Evolutionary conservation across 2,888 invertebrate species (phyloP), one percentile per base, ranked within the genome.

Genomic region (Drosophila testacea): DNA sequence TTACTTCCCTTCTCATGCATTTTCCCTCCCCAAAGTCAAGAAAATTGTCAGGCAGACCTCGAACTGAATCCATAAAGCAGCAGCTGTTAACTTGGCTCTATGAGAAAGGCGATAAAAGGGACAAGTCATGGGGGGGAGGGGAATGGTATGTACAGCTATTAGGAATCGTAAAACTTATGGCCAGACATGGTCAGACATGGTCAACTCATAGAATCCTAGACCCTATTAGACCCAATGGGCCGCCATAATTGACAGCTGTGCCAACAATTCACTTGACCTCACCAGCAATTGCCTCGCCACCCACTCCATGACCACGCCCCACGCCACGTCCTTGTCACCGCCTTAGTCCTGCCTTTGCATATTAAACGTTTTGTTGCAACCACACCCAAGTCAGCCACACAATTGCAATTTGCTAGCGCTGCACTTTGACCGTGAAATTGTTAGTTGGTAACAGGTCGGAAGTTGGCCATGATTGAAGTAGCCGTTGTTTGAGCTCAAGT

Each of bases 191-290:
- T 62, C 66, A 39, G 59, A 47, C 46, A 57, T 57, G 47, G 42
- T 55, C 48, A 47, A 28, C 44, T 36, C 10, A 41, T 38, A 50
- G 59, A 32, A 10, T 10, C 34, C 27, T 10, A 28, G 55, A 55
- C 9, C 22, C 65, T 41, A 67, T 78, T 78, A 73, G 67, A 44
- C 59, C 55, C 64, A 73, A 69, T 67, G 73, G 70, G 48, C 68
- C 63, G 54, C 72, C 70, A 81, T 81, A 77, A 81, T 75, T 77
- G 86, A 74, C 86, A 86, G 86, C 83, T 81, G 86, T 46, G 70
- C 60, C 67, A 73, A 61, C 66, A 61, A 61, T 65, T 51, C 50
- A 60, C 41, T 64, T 56, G 66, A 65, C 80, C 63, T 76, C 73
- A 47, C 30, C 27, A 32, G 41, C 32, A 10, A 13, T 22, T 7